phyloP scores from a whole-genome alignment of 2,113 vertebrate species.

The Hydrolagus affinis region DNA sequence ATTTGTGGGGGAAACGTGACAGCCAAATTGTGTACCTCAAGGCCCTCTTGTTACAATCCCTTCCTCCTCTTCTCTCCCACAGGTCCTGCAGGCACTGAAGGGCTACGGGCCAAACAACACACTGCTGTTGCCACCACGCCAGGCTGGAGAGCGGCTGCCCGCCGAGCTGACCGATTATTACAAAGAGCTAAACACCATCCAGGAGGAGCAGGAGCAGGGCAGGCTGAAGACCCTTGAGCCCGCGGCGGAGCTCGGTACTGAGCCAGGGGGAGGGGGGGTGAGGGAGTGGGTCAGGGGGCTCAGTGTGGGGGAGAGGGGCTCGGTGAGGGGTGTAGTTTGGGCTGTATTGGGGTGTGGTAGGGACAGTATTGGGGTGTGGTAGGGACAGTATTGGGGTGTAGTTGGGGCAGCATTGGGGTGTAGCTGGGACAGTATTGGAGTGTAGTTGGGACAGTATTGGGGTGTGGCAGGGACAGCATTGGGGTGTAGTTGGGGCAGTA shows the following conservation, averaged over 20 bases:
- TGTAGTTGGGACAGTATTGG: too few species aligned
- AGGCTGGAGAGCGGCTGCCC: slow-evolving; percentile 64
- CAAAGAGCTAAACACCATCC: slow-evolving; percentile 47
- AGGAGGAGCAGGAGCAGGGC: slow-evolving; percentile 44
- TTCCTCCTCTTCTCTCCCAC: slow-evolving; percentile 8
- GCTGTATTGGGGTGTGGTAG: too few species aligned
- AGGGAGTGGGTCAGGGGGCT: slow-evolving; percentile 32
- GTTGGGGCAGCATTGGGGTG: too few species aligned
- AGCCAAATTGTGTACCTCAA: too few species aligned
- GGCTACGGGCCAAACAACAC: slow-evolving; percentile 57
- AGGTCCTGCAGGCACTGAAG: slow-evolving; percentile 66
- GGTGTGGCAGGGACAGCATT: too few species aligned
- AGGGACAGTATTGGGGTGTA: too few species aligned
- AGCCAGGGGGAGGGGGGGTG: slow-evolving; percentile 34
- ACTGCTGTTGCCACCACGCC: slow-evolving; percentile 68
- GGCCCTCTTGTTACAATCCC: not conserved
- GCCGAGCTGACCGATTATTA: slow-evolving; percentile 65
- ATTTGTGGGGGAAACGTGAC: too few species aligned
- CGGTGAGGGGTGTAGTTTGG: slow-evolving; percentile 37
- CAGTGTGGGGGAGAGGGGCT: not conserved
- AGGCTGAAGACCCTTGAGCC: slow-evolving; percentile 41
- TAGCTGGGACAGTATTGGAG: too few species aligned
- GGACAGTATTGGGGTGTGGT: too few species aligned
- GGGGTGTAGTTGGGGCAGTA: too few species aligned
- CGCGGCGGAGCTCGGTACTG: not conserved